Base-by-base conservation (phyloP, 1,140 invertebrate genomes). In the Delia radicum region DNA sequence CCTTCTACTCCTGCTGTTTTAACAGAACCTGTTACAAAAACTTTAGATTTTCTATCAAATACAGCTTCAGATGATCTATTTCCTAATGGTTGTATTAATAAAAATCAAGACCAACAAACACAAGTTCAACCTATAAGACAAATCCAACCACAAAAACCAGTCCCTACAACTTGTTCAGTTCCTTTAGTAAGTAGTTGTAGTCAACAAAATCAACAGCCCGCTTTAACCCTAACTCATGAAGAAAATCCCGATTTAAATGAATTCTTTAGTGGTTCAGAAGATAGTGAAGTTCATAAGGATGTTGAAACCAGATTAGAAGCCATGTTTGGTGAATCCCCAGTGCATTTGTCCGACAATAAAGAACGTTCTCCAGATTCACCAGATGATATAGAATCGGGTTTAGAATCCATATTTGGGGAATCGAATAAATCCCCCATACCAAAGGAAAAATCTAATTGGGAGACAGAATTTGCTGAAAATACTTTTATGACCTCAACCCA, bases 281-380 rank as follows among this genome's bases (percentile, higher is more conserved):
- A 48, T 15, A 74, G 62, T 26, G 83, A 85, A 74, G 83, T 85
- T 6, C 82, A 84, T n/a, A 86, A 86, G 74, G 84, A 84, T 0
- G 84, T 86, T 37, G 84, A 86, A 73, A 86, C 80, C 2, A 81
- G 85, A 2, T 74, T 86, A 15, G 85, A 86, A 74, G 82, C 85
- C n/a, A 86, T 86, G 83, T 86, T 86, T 28, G 83, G 84, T 0
- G 85, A 85, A 74, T 85, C 85, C 3, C 82, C 84, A 0, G 85
- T 86, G n/a, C 81, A 82, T 29, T 75, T 85, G 74, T 33, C 65
- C 13, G 81, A 80, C 8, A 84, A 86, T 42, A 77, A 63, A 26
- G 81, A 78, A 72, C 79, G 81, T 74, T 82, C 72, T 33, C n/a
- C n/a, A 0, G 82, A 84, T 78, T 74, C 78, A 0, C 77, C 84